A percentile compares a stretch with the other conserved stretches of the same genome.
These are phyloP conservation scores for Mamestra brassicae DNA, from an alignment of 2,888 invertebrate genomes.

Conservation along the genomic window DNA sequence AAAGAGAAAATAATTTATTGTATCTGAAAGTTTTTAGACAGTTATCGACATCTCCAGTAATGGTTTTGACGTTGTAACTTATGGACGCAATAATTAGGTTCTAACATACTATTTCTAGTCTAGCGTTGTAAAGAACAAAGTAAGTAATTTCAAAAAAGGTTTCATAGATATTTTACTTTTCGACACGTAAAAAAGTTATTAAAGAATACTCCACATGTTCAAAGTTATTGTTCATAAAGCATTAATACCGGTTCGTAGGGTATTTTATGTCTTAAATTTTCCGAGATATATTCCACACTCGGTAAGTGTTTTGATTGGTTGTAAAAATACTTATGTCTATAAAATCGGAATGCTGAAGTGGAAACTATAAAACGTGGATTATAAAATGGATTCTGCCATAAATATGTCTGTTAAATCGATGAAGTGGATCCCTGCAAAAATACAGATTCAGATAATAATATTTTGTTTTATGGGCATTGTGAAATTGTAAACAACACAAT, in stretches of 20 bases:
- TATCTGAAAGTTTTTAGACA: constrained; percentile 18
- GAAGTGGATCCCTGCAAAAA: constrained; percentile 15
- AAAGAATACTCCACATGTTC: constrained; percentile 35
- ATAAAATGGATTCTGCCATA: constrained; percentile 50
- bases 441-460: constrained; percentile 7
- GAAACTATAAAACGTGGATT: constrained; percentile 55
- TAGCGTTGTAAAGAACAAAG: not conserved
- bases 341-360: constrained; percentile 48
- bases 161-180: not conserved
- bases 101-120: not conserved
- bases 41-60: constrained; percentile 1
- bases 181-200: constrained; percentile 21
- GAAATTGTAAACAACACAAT: constrained; percentile 1
- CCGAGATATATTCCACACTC: constrained; percentile 42
- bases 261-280: constrained; percentile 47
- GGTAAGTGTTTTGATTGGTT: constrained; percentile 58
- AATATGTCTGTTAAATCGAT: constrained; percentile 41
- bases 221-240: constrained; percentile 52
- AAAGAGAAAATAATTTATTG: constrained; percentile 45
- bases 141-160: not conserved
- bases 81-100: not conserved
- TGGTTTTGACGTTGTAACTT: constrained; percentile 2
- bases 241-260: constrained; percentile 41
- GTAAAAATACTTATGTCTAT: constrained; percentile 58
- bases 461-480: constrained; percentile 14